phyloP scores from a whole-genome alignment of 37 sponge, comb jelly and placozoan genomes.

The Corticium candelabrum region DNA sequence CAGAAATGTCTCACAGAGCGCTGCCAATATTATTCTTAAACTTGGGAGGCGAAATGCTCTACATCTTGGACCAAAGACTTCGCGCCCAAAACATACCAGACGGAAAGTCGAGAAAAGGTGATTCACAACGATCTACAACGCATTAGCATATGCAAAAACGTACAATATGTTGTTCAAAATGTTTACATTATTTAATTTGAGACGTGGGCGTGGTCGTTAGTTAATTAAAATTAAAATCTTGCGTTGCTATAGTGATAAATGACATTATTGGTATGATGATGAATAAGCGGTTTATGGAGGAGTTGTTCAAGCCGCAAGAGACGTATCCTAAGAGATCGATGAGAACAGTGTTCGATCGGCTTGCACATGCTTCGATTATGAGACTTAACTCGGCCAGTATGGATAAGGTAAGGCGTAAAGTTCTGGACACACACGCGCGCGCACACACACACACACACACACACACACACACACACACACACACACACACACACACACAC shows the following conservation, averaged over 20 bases:
- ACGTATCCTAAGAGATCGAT: constrained; percentile 39
- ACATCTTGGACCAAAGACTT: constrained; percentile 86
- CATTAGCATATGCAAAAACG: not conserved
- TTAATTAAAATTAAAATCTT: not conserved
- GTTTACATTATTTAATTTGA: no score
- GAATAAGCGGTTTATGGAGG: constrained; percentile 37
- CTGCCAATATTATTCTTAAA: constrained; percentile 86
- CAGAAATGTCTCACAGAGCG: constrained; percentile 34
- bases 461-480: constrained; percentile 10
- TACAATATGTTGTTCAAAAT: not conserved
- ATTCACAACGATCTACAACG: no score
- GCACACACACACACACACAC: not conserved
- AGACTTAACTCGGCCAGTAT: constrained; percentile 44
- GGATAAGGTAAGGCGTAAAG: not conserved
- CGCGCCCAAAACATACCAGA: constrained; percentile 50
- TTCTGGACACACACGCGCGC: not conserved
- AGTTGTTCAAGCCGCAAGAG: constrained; percentile 69
- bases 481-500: constrained; percentile 55
- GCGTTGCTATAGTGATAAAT: constrained; percentile 34
- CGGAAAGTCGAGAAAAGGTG: constrained; percentile 53
- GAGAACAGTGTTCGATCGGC: constrained; percentile 54
- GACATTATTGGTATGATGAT: constrained; percentile 83
- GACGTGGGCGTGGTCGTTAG: not conserved
- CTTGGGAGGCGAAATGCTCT: constrained; percentile 95
- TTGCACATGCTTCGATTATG: constrained; percentile 94